Base-by-base conservation (phyloP, 2,797 vertebrate genomes). In the Chromis chromis region DNA sequence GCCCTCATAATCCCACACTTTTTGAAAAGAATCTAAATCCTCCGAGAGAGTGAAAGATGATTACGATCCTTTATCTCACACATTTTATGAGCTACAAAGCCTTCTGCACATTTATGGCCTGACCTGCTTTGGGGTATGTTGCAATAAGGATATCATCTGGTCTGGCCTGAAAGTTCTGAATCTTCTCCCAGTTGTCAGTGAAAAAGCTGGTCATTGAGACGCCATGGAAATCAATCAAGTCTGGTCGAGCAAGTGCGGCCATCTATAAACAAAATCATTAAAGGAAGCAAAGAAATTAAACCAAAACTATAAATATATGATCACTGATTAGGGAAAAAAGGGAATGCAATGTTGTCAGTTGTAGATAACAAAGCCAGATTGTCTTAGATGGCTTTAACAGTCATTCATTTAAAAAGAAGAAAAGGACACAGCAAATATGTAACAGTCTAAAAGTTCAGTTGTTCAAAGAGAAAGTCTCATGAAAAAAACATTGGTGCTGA, bases 61-160 rank as follows among this genome's bases (percentile, higher is more conserved):
- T n/a, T 17, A 24, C 7, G 16, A 17, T 21, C 16, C 31, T 10
- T 64, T 17, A 48, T 4, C 6, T 46, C 8, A 48, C 1, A 54
- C 13, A 55, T 10, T 25, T 2, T n/a, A n/a, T 28, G 7, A 25
- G 53, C 31, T 52, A 13, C 8, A 49, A 42, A 72, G 11, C 8
- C 4, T 14, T 36, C 27, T 54, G 61, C 4, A 50, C 9, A 8
- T 4, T 24, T 54, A 9, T 33, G 13, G 3, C 66, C 77, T 19
- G 3, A 90, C 92, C 93, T 87, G 92, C 90, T 92, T 94, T 94
- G 3, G 91, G 93, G 33, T 93, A 94, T 3, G 90, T 88, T 4
- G 81, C 90, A 6, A 94, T 78, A 0, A 94, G 76, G 19, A 94
- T 88, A 56, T 94, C 93, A 73, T 94, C 93, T 13, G 93, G 91